Evolutionary conservation across 2,797 vertebrate genomes (phyloP), one percentile per base, ranked within the genome.

Genomic region (Cossypha dichroa): DNA sequence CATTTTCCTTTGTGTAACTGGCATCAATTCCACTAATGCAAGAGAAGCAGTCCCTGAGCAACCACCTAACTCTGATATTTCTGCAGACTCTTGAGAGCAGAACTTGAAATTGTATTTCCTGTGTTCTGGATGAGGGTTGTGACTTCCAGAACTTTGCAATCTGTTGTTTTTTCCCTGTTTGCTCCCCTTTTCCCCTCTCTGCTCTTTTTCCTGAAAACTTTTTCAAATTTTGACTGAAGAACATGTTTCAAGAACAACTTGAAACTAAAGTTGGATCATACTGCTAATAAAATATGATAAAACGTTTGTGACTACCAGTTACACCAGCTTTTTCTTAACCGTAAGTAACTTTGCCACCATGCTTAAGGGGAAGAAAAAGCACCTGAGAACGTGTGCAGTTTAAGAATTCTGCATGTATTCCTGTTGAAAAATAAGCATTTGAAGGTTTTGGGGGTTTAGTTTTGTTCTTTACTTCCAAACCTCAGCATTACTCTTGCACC

Each of bases 121-220:
- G 1, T 36, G 14, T 73, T 64, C n/a, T 40, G 14, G 28, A 10
- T 74, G 41, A 77, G 18, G 15, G 2, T 48, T 43, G 22, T 73
- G 29, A 51, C 43, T 85, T 59, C 12, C 25, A 79, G 1, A 49
- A 60, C 12, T 43, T 85, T 6, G 46, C 15, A 34, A 4, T 46
- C 34, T 85, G 38, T 68, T 55, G 7, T 15, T 13, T 54, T 90
- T 10, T 62, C 13, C 36, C 4, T 19, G 36, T 51, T 28, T 10
- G 5, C 15, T 2, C 3, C 5, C 6, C 13, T 13, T 6, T 9
- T 2, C 3, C 5, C 4, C 10, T 2, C 5, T 13, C 52, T 36
- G 45, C 11, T 51, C 4, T 46, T 13, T 60, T 66, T 55, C 23
- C 25, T 43, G 48, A 77, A 46, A 52, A 3, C 1, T 25, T 54